phyloP scores from a whole-genome alignment of 2,113 vertebrate species.

The Neolamprologus fasciatus region DNA sequence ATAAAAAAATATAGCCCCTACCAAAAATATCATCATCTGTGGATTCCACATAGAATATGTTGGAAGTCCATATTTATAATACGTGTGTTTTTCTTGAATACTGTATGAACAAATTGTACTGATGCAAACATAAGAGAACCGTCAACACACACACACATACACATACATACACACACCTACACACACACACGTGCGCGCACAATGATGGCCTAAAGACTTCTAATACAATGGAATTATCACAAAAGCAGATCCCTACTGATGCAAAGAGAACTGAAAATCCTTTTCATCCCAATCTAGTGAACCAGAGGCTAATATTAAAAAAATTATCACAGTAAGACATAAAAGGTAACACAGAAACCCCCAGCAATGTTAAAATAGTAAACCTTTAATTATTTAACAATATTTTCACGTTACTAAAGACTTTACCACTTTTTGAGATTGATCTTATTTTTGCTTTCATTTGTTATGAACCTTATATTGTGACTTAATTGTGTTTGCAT shows the following conservation, averaged over 20 bases:
- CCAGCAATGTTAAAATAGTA: neutral
- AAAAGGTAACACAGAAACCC: neutral
- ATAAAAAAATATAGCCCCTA: neutral
- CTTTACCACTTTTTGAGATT: neutral
- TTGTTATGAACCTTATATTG: neutral
- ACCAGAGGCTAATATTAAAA: neutral
- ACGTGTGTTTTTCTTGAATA: neutral
- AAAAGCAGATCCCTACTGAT: neutral
- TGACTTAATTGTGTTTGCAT: neutral
- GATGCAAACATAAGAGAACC: neutral
- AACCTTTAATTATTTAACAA: neutral
- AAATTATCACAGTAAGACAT: neutral
- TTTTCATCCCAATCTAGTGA: neutral
- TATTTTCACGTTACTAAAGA: neutral
- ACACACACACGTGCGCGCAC: fast-evolving
- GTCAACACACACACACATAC: neutral
- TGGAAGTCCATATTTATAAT: neutral
- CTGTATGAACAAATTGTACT: neutral
- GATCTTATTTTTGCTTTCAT: neutral
- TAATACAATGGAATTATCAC: neutral
- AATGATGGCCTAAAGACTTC: neutral
- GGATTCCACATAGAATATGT: neutral
- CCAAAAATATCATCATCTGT: neutral
- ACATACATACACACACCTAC: neutral
- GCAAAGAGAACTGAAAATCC: neutral